phyloP scores from a whole-genome alignment of 2,888 invertebrate genomes.

The Dilophus febrilis region DNA sequence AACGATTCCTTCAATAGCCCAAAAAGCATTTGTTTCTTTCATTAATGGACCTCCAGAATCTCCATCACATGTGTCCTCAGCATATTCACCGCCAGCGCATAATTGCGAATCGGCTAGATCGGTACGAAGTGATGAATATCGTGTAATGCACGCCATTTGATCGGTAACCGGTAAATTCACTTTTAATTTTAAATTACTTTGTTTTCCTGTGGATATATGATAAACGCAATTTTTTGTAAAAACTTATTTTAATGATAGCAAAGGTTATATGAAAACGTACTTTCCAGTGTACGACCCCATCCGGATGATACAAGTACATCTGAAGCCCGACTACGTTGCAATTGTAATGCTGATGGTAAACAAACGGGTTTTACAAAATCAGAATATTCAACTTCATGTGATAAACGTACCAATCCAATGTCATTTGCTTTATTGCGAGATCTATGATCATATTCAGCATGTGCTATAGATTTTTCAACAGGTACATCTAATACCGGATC shows the following conservation, averaged over 20 bases:
- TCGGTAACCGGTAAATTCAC: constrained; percentile 33
- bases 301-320: constrained; percentile 37
- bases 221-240: neutral
- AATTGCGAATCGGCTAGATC: constrained; percentile 34
- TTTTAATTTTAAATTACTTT: constrained; percentile 37
- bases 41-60: constrained; percentile 66
- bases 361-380: constrained; percentile 44
- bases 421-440: constrained; percentile 45
- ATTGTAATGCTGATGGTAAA: constrained; percentile 27
- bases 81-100: constrained; percentile 50
- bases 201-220: constrained; percentile 23
- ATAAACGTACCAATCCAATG: constrained; percentile 50
- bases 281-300: constrained; percentile 41
- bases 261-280: too few species aligned
- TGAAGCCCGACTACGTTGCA: constrained; percentile 22
- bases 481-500: constrained; percentile 38
- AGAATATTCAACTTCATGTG: constrained; percentile 33
- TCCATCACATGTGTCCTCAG: constrained; percentile 54
- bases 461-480: constrained; percentile 43
- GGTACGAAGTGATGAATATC: constrained; percentile 31
- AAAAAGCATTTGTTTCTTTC: constrained; percentile 33
- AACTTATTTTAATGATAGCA: too few species aligned
- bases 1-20: constrained; percentile 45
- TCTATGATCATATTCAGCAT: constrained; percentile 41
- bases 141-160: constrained; percentile 29